Evolutionary conservation across 2,888 invertebrate genomes (phyloP).

Genomic region (Thereva nobilitata): DNA sequence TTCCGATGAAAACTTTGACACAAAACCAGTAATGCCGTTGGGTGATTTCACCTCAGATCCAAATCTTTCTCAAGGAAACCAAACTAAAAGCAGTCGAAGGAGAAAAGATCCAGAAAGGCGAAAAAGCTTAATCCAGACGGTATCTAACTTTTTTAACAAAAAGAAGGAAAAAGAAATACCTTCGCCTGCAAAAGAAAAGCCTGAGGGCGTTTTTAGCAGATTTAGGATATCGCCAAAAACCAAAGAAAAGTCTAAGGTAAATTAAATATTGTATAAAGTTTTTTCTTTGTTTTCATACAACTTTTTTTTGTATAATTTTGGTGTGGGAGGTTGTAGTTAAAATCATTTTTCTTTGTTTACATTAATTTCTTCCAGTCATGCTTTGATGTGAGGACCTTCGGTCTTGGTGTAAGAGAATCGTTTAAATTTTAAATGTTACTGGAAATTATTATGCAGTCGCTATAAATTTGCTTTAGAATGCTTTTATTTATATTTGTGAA

Average conservation of each 20-base stretch:
- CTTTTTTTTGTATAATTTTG: slow-evolving; percentile 14
- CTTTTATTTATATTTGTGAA: too few species aligned
- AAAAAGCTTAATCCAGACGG: slow-evolving; percentile 81
- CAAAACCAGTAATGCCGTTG: slow-evolving; percentile 44
- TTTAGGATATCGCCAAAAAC: slow-evolving; percentile 66
- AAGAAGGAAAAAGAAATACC: slow-evolving; percentile 66
- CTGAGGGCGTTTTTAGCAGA: slow-evolving; percentile 60
- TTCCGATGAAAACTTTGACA: slow-evolving; percentile 45
- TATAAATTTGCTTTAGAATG: too few species aligned
- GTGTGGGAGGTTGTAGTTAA: slow-evolving; percentile 26
- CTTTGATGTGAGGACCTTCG: slow-evolving; percentile 62
- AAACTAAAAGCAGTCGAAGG: slow-evolving; percentile 47
- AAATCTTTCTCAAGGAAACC: slow-evolving; percentile 50
- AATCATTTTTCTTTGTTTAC: slow-evolving; percentile 29
- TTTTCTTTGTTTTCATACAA: slow-evolving; percentile 35
- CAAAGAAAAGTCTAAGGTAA: slow-evolving; percentile 69
- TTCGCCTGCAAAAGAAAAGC: slow-evolving; percentile 44
- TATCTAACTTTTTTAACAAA: slow-evolving; percentile 81
- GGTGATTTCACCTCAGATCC: slow-evolving; percentile 63
- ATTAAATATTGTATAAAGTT: slow-evolving; percentile 31
- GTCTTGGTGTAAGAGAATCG: slow-evolving; percentile 56
- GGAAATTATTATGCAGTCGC: too few species aligned
- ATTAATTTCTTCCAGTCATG: slow-evolving; percentile 62
- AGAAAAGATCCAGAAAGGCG: slow-evolving; percentile 71
- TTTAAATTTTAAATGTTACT: slow-evolving; percentile 7